Percentiles rank a stretch among this genome's conserved stretches.
Conservation (phyloP, 1,140 invertebrate species). For the Nylanderia fulva region DNA sequence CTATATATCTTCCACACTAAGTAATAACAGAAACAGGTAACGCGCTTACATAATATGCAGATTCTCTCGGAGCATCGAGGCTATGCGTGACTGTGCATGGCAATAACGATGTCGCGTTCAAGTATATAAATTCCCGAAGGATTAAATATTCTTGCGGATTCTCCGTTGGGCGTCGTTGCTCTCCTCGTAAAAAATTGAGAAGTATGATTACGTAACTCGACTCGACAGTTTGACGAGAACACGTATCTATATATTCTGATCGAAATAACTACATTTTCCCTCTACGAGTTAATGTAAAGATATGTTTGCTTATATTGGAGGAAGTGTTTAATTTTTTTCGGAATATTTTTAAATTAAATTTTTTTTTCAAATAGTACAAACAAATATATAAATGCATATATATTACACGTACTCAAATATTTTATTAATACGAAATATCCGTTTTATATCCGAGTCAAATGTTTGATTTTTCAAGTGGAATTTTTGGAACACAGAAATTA, state of each 20-base stretch:
- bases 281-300: not conserved
- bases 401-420: not conserved
- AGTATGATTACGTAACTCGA: not conserved
- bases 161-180: not conserved
- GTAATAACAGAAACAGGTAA: slow-evolving; percentile 41
- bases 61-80: slow-evolving; percentile 3
- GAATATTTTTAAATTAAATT: not conserved
- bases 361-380: not conserved
- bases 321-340: not conserved
- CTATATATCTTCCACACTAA: too few species aligned
- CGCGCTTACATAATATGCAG: slow-evolving; percentile 43
- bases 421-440: not conserved
- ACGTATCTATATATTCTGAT: too few species aligned
- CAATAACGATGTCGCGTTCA: slow-evolving; percentile 38
- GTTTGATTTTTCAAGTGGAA: not conserved
- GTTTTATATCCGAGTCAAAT: not conserved
- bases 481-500: not conserved
- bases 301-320: not conserved
- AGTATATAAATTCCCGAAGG: slow-evolving; percentile 25
- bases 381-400: not conserved
- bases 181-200: slow-evolving; percentile 17
- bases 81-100: slow-evolving; percentile 33
- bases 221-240: not conserved
- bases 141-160: slow-evolving; percentile 41
- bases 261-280: not conserved